phyloP scores from a whole-genome alignment of 2,888 invertebrate species.

The Dascillus cervinus region DNA sequence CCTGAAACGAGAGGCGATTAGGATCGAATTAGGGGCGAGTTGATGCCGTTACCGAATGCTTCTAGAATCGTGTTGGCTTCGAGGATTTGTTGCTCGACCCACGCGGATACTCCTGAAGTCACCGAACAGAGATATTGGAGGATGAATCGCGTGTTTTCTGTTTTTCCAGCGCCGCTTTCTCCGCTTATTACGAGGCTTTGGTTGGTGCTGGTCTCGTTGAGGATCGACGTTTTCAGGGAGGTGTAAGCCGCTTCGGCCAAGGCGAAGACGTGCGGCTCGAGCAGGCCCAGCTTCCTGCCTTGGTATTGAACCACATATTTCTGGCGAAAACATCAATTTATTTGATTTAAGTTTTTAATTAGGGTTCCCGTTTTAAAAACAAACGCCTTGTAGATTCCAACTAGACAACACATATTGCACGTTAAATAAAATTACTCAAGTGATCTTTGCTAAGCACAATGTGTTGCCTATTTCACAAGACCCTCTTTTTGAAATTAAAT shows the following conservation, averaged over 20 bases:
- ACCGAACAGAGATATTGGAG: constrained; percentile 87
- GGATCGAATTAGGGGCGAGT: not conserved
- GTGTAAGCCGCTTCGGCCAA: constrained; percentile 84
- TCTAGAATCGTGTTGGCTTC: constrained; percentile 91
- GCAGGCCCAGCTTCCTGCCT: constrained; percentile 69
- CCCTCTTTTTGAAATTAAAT: too few species aligned
- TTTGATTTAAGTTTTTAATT: too few species aligned
- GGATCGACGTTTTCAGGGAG: constrained; percentile 51
- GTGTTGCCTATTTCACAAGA: too few species aligned
- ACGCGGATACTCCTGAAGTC: constrained; percentile 69
- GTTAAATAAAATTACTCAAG: too few species aligned
- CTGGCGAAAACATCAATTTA: constrained; percentile 46
- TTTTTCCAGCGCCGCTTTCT: constrained; percentile 90
- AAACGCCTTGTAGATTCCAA: too few species aligned
- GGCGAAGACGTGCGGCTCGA: constrained; percentile 86
- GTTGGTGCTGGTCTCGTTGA: constrained; percentile 38
- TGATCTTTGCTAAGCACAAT: too few species aligned
- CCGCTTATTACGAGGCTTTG: constrained; percentile 89
- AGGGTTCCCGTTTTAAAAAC: too few species aligned
- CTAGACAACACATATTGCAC: too few species aligned
- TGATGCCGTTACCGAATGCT: constrained; percentile 74
- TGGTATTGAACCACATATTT: constrained; percentile 76
- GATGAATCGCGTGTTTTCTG: constrained; percentile 87
- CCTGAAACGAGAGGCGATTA: constrained; percentile 47
- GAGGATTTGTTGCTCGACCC: constrained; percentile 93